Base-by-base conservation (phyloP, 2,888 invertebrate species). In the Linhomoeus sp. region DNA sequence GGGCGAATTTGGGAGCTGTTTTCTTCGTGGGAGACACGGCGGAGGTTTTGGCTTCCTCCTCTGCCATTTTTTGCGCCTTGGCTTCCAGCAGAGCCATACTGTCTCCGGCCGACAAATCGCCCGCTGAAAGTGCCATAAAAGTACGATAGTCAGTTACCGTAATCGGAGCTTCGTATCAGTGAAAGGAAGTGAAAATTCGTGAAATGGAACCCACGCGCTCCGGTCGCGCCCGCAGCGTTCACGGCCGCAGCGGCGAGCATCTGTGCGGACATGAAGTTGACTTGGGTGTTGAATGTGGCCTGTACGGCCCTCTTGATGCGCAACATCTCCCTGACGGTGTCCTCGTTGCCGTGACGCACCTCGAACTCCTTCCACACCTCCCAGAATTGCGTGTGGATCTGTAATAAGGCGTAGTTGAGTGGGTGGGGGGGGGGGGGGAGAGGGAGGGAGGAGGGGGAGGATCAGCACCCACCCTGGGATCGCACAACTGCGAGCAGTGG, bases 291-390 rank as follows among this genome's bases (percentile, higher is more conserved):
- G 67, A 87, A 99, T 60, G 84, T 84, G 3, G 94, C 94, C 70
- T 92, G 90, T 2, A 43, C 43, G 20, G 33, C n/a, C 5, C 43
- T 29, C 33, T 43, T 43, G 33, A 43, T 33, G 19, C 94, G 75
- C 57, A 99, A 71, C 92, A 97, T 92, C 72, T 97, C 94, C 41
- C 92, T 75, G 77, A 99, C 87, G 0, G 97, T 99, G 63, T 99
- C 97, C 67, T 97, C 94, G 70, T 97, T 99, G 19, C 97, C 97
- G 69, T 97, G 94, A 43, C 85, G 77, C 20, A 94, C 85, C 72
- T 99, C 97, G 71, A 99, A 99, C 61, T 94, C 90, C 66, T 92
- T 90, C 97, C 97, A 99, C 1, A 84, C 83, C 63, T 86, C 83
- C 94, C 97, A 97, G 68, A 97, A 99, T 48, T 83, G 80, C 0